A percentile compares a stretch with the other conserved stretches of the same genome.
phyloP scores from a whole-genome alignment of 1,140 invertebrate genomes.

The Propsilocerus akamusi region DNA sequence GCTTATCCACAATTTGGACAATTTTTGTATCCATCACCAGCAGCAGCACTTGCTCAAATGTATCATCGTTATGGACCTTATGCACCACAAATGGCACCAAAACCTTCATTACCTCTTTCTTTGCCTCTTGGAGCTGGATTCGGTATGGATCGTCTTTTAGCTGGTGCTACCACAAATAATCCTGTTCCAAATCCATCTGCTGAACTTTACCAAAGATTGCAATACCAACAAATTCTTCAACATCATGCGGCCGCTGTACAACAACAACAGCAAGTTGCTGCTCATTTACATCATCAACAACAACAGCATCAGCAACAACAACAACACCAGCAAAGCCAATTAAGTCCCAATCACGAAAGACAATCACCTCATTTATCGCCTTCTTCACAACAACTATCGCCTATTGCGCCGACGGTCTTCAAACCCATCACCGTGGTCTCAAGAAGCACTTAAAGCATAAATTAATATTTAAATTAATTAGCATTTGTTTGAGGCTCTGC shows the following conservation, averaged over 20 bases:
- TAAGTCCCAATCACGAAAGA: constrained; percentile 23
- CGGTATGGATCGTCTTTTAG: constrained; percentile 28
- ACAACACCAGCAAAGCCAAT: constrained; percentile 9
- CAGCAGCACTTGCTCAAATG: constrained; percentile 29
- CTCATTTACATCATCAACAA: constrained; percentile 17
- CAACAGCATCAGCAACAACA: constrained; percentile 15
- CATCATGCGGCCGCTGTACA: constrained; percentile 19
- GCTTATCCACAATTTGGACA: constrained; percentile 28
- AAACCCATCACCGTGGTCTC: constrained; percentile 30
- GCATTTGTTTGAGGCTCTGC: neutral
- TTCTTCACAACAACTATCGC: constrained; percentile 19
- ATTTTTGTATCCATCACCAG: constrained; percentile 34
- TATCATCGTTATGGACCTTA: constrained; percentile 28
- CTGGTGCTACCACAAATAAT: constrained; percentile 9
- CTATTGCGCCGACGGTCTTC: constrained; percentile 19
- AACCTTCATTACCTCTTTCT: constrained; percentile 16
- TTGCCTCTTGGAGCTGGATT: constrained; percentile 19
- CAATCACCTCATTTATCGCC: constrained; percentile 16
- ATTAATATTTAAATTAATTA: neutral
- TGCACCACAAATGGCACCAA: constrained; percentile 13
- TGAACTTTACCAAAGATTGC: constrained; percentile 26
- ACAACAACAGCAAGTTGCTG: constrained; percentile 17
- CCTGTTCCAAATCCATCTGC: constrained; percentile 14
- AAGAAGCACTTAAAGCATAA: constrained; percentile 25
- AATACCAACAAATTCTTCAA: constrained; percentile 24